These are phyloP conservation scores for Phyllotreta cruciferae DNA, from an alignment of 2,888 invertebrate species.

Conservation along the genomic window DNA sequence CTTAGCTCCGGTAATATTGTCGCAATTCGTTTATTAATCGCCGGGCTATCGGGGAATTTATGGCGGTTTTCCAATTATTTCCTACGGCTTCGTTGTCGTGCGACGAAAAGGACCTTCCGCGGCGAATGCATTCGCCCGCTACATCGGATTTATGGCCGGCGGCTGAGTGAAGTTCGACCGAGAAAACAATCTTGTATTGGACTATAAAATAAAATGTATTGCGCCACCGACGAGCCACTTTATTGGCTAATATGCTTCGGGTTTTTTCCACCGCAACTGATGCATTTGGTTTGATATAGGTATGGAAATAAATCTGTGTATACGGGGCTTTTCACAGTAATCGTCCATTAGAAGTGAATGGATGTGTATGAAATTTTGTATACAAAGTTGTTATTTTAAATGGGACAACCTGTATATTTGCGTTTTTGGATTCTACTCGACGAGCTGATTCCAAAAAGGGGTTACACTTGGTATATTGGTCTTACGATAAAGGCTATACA, in stretches of 20 bases:
- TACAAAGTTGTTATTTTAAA: too few relatives aligned
- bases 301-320: slow-evolving; percentile 16
- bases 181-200: slow-evolving; percentile 27
- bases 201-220: slow-evolving; percentile 31
- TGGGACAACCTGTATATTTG: too few relatives aligned
- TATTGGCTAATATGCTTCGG: slow-evolving; percentile 29
- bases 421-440: too few relatives aligned
- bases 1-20: slow-evolving; percentile 17
- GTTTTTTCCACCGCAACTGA: slow-evolving; percentile 18
- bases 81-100: slow-evolving; percentile 16
- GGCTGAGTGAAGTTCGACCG: slow-evolving; percentile 24
- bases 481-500: too few relatives aligned
- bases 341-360: too few relatives aligned
- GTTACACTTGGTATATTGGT: too few relatives aligned
- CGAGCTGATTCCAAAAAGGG: too few relatives aligned
- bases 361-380: too few relatives aligned
- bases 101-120: slow-evolving; percentile 6
- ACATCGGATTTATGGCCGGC: slow-evolving; percentile 24
- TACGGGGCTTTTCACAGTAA: too few relatives aligned
- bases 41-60: slow-evolving; percentile 18
- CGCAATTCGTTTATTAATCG: slow-evolving; percentile 26
- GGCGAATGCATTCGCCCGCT: slow-evolving; percentile 27
- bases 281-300: slow-evolving; percentile 18
- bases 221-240: slow-evolving; percentile 23
- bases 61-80: slow-evolving; percentile 28